phyloP scores from a whole-genome alignment of 2,797 vertebrate species.

The Microctenopoma stevenorrisi region DNA sequence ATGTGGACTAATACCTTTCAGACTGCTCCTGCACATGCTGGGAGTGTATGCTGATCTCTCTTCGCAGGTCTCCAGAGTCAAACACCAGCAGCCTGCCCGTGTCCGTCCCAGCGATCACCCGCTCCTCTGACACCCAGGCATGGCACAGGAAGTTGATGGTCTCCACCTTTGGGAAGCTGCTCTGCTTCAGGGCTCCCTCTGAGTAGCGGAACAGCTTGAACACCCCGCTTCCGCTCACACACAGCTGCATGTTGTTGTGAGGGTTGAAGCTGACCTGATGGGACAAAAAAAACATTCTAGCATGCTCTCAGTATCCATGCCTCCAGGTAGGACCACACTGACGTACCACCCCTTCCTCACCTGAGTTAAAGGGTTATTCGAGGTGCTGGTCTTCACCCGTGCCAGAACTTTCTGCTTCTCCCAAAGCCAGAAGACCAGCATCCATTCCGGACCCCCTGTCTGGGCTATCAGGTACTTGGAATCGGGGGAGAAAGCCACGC shows the following conservation, averaged over 20 bases:
- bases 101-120: conserved; percentile 89
- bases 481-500: conserved; percentile 92
- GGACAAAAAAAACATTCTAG: conserved; percentile 9
- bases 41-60: conserved; percentile 79
- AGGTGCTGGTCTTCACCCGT: conserved; percentile 73
- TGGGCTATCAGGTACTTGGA: conserved; percentile 89
- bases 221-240: conserved; percentile 87
- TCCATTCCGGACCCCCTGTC: conserved; percentile 85
- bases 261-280: conserved; percentile 93
- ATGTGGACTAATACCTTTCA: conserved; percentile 60
- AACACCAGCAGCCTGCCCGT: conserved; percentile 88
- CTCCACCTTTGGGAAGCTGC: conserved; percentile 86
- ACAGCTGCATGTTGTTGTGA: conserved; percentile 89
- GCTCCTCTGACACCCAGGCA: conserved; percentile 87
- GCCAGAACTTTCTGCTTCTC: conserved; percentile 91
- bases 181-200: conserved; percentile 89
- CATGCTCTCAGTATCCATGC: too few species aligned
- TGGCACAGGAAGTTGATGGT: conserved; percentile 89
- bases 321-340: neutral
- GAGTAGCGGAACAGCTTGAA: conserved; percentile 90
- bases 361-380: conserved; percentile 84
- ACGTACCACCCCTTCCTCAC: conserved; percentile 67
- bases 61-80: conserved; percentile 86
- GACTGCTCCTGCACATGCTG: conserved; percentile 39
- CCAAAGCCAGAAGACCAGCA: conserved; percentile 91